A percentile compares a stretch with the other conserved stretches of the same genome.
These are phyloP conservation scores for Hyperoplus lanceolatus DNA, from an alignment of 2,797 vertebrate genomes.

Conservation along the genomic window DNA sequence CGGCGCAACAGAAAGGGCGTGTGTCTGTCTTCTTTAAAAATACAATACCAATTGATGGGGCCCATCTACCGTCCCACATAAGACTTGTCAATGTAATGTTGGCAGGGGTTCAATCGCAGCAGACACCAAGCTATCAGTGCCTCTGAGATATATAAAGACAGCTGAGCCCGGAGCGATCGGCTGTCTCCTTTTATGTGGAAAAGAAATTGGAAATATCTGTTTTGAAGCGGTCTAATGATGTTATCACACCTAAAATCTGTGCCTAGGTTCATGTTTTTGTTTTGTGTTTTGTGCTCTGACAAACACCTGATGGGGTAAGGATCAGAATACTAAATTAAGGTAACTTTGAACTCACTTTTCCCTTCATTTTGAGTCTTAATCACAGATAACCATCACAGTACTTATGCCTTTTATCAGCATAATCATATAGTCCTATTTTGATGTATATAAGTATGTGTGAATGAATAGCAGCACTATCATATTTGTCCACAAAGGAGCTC, in stretches of 20 bases:
- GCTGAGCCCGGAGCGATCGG: slow-evolving; percentile 19
- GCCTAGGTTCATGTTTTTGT: no score
- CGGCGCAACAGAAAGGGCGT: background rate
- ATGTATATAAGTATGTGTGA: background rate
- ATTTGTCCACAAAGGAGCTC: background rate
- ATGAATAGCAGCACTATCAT: background rate
- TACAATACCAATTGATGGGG: slow-evolving; percentile 48
- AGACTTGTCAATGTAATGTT: slow-evolving; percentile 79
- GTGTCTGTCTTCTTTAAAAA: slow-evolving; percentile 68
- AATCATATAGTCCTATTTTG: background rate
- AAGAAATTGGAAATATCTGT: background rate
- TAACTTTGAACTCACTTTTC: background rate
- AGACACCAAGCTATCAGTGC: slow-evolving; percentile 75
- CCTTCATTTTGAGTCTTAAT: background rate
- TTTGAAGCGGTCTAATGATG: no score
- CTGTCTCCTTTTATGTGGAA: background rate
- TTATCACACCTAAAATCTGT: no score
- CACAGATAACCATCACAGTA: background rate
- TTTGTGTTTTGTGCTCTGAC: background rate
- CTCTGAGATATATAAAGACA: slow-evolving; percentile 80
- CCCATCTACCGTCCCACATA: slow-evolving; percentile 69
- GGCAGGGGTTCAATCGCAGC: slow-evolving; percentile 77
- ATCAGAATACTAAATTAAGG: background rate
- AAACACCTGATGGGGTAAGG: background rate
- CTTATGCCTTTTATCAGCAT: background rate